A percentile compares a stretch with the other conserved stretches of the same genome.
These are phyloP conservation scores for Dipodomys stephensi DNA, from an alignment of 2,113 vertebrate species.

Conservation along the genomic window DNA sequence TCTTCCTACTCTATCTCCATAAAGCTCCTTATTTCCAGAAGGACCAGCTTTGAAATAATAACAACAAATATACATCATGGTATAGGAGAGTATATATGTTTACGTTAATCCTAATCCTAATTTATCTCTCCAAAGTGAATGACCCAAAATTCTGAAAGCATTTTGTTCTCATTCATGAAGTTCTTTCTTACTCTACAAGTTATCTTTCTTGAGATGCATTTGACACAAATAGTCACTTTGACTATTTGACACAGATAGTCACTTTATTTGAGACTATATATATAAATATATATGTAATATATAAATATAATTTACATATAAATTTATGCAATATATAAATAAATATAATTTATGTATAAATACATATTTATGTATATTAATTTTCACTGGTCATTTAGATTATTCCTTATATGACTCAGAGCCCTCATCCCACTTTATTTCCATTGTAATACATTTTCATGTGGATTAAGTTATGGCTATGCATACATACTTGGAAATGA, in stretches of 20 bases:
- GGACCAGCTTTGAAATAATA: conserved; percentile 66
- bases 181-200: neutral
- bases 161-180: neutral
- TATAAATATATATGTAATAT: too few species aligned
- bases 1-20: conserved; percentile 80
- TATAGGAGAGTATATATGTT: conserved; percentile 25
- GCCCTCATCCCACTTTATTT: neutral
- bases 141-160: conserved; percentile 36
- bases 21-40: conserved; percentile 82
- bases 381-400: neutral
- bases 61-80: conserved; percentile 58
- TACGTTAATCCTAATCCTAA: conserved; percentile 71
- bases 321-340: too few species aligned
- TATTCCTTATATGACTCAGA: conserved; percentile 10
- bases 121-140: conserved; percentile 60
- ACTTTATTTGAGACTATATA: neutral
- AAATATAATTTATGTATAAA: too few species aligned
- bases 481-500: neutral
- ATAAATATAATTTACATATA: too few species aligned
- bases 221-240: conserved; percentile 25
- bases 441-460: neutral
- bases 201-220: neutral
- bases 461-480: neutral
- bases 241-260: conserved; percentile 27
- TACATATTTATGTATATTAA: neutral